Base-by-base conservation (phyloP, 2,888 invertebrate genomes). In the Hyposoter didymator region DNA sequence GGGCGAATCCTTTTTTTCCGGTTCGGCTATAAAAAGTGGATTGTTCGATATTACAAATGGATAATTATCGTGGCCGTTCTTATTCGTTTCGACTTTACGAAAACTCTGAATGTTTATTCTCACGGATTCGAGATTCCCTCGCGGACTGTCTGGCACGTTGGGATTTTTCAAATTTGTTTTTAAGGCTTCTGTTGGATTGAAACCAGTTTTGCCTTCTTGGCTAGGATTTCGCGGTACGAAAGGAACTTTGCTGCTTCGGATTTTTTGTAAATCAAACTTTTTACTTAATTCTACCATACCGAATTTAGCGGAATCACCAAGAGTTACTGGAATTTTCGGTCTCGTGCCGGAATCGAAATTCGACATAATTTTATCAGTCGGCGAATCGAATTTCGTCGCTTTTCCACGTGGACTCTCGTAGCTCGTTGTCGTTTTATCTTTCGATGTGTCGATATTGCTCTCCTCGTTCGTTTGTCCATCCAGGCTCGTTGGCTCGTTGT, bases 31-130 rank as follows among this genome's bases (percentile, higher is more conserved):
- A 78, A 93, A 93, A 12, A 94, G 69, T 0, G 94, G 93, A 88
- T 94, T 93, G 74, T 91, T 93, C 0, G 93, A 92, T 86, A 93
- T 93, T 1, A 93, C 91, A 49, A 91, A 93, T 0, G 94, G 93
- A 74, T 90, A 92, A 43, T 88, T 88, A 0, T 93, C 92, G 72
- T 93, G 92, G 1, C 90, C 90, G 52, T 92, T 92, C 72, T 92
- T 90, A 47, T 90, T 91, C 10, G 90, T 88, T 43, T 92, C 92
- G 19, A 90, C 88, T 69, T 92, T 92, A 0, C 91, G 90, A 39
- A 90, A 91, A 28, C 87, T 90, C 39, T 92, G 92, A 3, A 92
- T 88, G 28, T 92, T 93, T 32, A 91, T 89, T 32, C 91, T 89
- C 3, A 92, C 89, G 0, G 92, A 89, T 10, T 93, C 93, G 19